A percentile compares a stretch with the other conserved stretches of the same genome.
These are phyloP conservation scores for Lutjanus argentimaculatus DNA, from an alignment of 2,797 vertebrate species.

Conservation along the genomic window DNA sequence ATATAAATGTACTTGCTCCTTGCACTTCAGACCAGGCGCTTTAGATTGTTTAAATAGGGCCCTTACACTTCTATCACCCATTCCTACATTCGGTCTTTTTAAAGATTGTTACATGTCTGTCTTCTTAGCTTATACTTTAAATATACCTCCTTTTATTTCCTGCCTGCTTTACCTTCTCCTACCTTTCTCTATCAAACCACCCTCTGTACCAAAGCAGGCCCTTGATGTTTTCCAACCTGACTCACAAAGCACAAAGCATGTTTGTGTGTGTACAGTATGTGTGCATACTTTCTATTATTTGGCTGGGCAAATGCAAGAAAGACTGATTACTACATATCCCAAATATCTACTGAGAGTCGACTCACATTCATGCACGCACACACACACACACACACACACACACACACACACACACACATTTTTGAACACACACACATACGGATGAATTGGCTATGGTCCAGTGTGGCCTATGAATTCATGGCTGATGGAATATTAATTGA, in stretches of 20 bases:
- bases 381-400: conserved; percentile 23
- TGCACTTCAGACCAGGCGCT: too few relatives aligned
- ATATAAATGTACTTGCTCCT: too few relatives aligned
- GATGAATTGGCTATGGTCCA: conserved; percentile 73
- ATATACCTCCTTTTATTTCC: conserved; percentile 28
- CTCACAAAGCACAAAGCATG: conserved; percentile 32
- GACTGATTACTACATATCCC: conserved; percentile 26
- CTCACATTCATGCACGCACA: conserved; percentile 22
- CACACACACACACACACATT: conserved; percentile 18
- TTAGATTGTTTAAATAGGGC: too few relatives aligned
- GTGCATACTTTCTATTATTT: conserved; percentile 36
- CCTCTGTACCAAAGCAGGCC: neutral
- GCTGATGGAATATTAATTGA: conserved; percentile 87
- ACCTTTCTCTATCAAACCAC: conserved; percentile 12
- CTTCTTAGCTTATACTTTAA: conserved; percentile 19
- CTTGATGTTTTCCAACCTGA: conserved; percentile 57
- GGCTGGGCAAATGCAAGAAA: conserved; percentile 39
- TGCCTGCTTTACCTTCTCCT: conserved; percentile 24
- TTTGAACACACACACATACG: conserved; percentile 21
- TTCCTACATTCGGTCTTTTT: conserved; percentile 13
- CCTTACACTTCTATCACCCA: neutral
- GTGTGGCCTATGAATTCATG: conserved; percentile 76
- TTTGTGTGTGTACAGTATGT: conserved; percentile 18
- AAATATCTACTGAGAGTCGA: conserved; percentile 34
- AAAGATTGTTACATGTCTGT: conserved; percentile 8